These are phyloP conservation scores for Hemiscyllium ocellatum DNA, from an alignment of 2,113 vertebrate genomes.

Conservation along the genomic window DNA sequence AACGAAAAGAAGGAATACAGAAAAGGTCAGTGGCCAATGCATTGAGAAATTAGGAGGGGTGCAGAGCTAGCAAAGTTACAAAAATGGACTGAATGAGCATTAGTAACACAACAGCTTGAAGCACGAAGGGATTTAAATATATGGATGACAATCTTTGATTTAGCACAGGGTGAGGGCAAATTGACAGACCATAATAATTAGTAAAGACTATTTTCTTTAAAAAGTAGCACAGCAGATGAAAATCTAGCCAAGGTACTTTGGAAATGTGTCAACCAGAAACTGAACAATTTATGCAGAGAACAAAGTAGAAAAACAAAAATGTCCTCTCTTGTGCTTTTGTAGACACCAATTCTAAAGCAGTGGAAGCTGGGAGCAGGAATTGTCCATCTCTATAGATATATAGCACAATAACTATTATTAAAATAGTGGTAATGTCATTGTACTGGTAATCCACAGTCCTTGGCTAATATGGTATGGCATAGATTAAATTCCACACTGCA, in stretches of 20 bases:
- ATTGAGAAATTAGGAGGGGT: not conserved
- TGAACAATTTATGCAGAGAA: not conserved
- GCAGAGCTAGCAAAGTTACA: not conserved
- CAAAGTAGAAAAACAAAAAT: not conserved
- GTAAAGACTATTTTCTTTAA: not conserved
- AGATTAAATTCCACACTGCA: too few relatives aligned
- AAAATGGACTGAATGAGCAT: not conserved
- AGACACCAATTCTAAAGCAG: not conserved
- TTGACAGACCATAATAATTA: not conserved
- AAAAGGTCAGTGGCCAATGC: not conserved
- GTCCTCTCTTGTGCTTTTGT: not conserved
- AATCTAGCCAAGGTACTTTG: not conserved
- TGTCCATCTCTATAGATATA: not conserved
- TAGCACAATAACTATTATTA: not conserved
- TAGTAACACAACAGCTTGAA: too few relatives aligned
- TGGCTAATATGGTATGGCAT: too few relatives aligned
- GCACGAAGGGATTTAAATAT: not conserved
- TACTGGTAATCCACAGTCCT: too few relatives aligned
- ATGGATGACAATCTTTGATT: not conserved
- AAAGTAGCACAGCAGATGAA: not conserved
- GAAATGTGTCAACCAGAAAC: not conserved
- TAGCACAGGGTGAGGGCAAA: not conserved
- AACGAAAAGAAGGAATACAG: not conserved
- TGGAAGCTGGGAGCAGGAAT: not conserved
- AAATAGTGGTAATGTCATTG: too few relatives aligned